phyloP scores from a whole-genome alignment of 2,888 invertebrate species.

The Drosophila monieri region DNA sequence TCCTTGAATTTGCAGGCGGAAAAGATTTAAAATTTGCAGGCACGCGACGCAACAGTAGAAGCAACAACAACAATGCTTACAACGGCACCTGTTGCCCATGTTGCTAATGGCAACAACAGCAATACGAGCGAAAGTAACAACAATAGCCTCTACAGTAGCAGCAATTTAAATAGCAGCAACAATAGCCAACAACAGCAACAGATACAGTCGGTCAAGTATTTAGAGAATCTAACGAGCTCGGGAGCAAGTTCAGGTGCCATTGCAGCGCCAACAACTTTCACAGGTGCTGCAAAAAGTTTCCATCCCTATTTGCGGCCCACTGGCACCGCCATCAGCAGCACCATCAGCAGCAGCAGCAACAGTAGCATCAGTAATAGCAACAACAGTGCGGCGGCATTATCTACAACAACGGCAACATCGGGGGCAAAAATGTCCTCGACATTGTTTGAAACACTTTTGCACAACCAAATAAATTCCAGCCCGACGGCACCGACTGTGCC shows the following conservation, averaged over 20 bases:
- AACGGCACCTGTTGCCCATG: conserved; percentile 42
- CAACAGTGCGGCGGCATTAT: conserved; percentile 27
- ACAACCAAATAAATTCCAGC: conserved; percentile 82
- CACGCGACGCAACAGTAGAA: conserved; percentile 7
- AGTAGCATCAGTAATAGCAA: conserved; percentile 41
- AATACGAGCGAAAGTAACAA: conserved; percentile 68
- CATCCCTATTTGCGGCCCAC: conserved; percentile 79
- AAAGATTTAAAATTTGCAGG: too few relatives aligned
- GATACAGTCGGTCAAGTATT: conserved; percentile 64
- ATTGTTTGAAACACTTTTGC: conserved; percentile 80
- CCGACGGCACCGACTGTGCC: conserved; percentile 54
- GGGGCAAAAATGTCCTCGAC: conserved; percentile 68
- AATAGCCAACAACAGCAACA: conserved; percentile 57
- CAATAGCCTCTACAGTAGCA: conserved; percentile 57
- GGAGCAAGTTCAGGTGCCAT: conserved; percentile 59
- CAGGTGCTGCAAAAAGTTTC: conserved; percentile 77
- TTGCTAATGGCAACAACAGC: conserved; percentile 73
- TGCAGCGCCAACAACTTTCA: conserved; percentile 68
- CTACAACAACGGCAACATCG: conserved; percentile 36
- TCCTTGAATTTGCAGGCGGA: conserved; percentile 82
- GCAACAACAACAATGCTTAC: conserved; percentile 34
- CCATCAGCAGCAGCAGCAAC: conserved; percentile 22
- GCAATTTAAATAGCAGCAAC: conserved; percentile 78
- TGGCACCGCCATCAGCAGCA: conserved; percentile 22
- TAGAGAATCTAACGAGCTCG: conserved; percentile 66